Percentiles rank a stretch among this genome's conserved stretches.
These are phyloP conservation scores for Pampusana beccarii DNA, from an alignment of 2,113 vertebrate species.

Conservation along the genomic window DNA sequence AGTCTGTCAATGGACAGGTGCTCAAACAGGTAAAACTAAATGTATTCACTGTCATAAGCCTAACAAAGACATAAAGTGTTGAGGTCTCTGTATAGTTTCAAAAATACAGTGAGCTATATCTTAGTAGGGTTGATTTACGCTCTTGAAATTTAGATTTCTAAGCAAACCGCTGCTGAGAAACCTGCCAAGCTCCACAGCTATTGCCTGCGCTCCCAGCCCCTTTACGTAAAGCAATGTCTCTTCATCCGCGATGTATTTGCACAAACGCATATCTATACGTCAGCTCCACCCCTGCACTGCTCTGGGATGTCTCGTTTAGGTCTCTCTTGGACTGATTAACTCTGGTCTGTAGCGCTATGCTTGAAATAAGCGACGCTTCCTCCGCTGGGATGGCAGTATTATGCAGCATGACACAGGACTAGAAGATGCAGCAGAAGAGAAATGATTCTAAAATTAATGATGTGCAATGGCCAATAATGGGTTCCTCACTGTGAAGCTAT, in stretches of 20 bases:
- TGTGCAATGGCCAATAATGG: not conserved
- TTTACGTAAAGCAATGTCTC: not conserved
- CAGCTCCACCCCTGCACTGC: not conserved
- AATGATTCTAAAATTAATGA: not conserved
- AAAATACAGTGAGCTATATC: not conserved
- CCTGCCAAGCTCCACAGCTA: not conserved
- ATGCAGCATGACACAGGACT: not conserved
- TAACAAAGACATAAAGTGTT: not conserved
- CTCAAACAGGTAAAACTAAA: not conserved
- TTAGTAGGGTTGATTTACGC: not conserved
- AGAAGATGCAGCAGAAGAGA: not conserved
- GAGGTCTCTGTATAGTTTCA: not conserved
- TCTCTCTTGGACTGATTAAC: not conserved
- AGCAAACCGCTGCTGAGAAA: not conserved
- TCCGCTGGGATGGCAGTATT: not conserved
- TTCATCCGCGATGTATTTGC: not conserved
- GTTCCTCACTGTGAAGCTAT: not conserved
- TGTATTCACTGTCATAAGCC: not conserved
- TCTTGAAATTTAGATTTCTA: not conserved
- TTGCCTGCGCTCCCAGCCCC: not conserved
- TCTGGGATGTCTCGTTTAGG: not conserved
- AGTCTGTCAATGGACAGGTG: not conserved
- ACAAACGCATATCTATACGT: fast-evolving
- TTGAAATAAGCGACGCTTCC: no score
- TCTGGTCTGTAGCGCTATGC: not conserved